Conservation (phyloP, 2,888 invertebrate genomes). For the Chesias legatella region DNA sequence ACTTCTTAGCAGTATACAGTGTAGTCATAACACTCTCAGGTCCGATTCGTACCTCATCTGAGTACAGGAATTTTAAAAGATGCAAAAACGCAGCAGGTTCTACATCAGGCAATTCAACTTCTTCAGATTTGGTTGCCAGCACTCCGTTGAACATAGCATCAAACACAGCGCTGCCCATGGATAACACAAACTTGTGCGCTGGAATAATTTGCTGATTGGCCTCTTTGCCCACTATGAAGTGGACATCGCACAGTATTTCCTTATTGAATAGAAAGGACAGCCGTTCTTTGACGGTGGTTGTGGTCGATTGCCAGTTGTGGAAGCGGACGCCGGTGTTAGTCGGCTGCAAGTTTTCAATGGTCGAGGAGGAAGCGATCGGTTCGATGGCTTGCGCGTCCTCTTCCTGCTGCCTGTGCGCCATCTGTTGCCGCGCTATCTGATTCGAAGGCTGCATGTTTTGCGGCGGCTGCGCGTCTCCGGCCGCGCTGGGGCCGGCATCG, state of each 20-base stretch:
- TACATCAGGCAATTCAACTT: constrained; percentile 90
- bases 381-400: constrained; percentile 53
- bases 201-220: constrained; percentile 85
- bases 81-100: constrained; percentile 90
- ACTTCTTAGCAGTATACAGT: constrained; percentile 92
- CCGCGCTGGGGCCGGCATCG: constrained; percentile 36
- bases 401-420: constrained; percentile 51
- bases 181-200: constrained; percentile 89
- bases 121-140: constrained; percentile 83
- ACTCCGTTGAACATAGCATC: constrained; percentile 93
- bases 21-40: constrained; percentile 94
- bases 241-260: constrained; percentile 83
- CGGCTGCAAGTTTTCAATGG: constrained; percentile 64
- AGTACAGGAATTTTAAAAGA: constrained; percentile 86
- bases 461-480: constrained; percentile 60
- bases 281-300: constrained; percentile 87
- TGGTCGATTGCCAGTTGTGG: constrained; percentile 87
- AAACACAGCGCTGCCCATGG: constrained; percentile 91
- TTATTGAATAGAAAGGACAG: constrained; percentile 82
- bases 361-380: constrained; percentile 51
- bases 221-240: constrained; percentile 88
- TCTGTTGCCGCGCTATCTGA: constrained; percentile 60
- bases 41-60: constrained; percentile 90
- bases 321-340: constrained; percentile 67
- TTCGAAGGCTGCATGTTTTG: constrained; percentile 78